Conservation (phyloP, 2,113 vertebrate genomes). For the Sula dactylatra region DNA sequence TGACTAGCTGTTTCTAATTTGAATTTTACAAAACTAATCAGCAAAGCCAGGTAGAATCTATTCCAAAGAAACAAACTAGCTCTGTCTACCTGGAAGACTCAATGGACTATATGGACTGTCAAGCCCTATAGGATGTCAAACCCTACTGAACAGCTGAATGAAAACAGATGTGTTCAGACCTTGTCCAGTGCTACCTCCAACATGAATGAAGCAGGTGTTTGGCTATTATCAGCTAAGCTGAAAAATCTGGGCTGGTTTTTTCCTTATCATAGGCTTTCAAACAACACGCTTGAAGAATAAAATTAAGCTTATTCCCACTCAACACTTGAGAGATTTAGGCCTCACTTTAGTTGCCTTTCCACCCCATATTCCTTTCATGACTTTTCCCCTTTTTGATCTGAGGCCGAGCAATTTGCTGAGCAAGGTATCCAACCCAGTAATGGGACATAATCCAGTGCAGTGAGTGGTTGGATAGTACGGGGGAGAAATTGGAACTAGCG, state of each 20-base stretch:
- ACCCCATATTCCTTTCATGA: not conserved
- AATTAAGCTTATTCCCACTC: not conserved
- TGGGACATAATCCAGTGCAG: constrained; percentile 1
- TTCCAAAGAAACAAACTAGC: not conserved
- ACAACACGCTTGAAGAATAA: not conserved
- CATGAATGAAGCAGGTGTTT: not conserved
- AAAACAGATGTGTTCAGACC: constrained; percentile 36
- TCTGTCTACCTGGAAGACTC: not conserved
- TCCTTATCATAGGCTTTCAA: not conserved
- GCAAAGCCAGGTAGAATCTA: not conserved
- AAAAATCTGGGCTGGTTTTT: not conserved
- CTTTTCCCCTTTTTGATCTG: not conserved
- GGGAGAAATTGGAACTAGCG: not conserved
- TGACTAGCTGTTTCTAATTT: constrained; percentile 10
- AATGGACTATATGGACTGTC: not conserved
- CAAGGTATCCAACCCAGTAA: not conserved
- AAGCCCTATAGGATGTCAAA: constrained; percentile 28
- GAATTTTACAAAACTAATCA: not conserved
- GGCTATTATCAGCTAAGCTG: not conserved
- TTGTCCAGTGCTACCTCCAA: not conserved
- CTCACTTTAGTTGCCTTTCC: not conserved
- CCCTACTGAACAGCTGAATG: not conserved
- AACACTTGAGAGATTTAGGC: not conserved
- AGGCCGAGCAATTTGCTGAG: constrained; percentile 23
- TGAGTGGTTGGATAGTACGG: not conserved